Evolutionary conservation across 2,113 vertebrate genomes (phyloP).

Genomic region (Pristiophorus japonicus): DNA sequence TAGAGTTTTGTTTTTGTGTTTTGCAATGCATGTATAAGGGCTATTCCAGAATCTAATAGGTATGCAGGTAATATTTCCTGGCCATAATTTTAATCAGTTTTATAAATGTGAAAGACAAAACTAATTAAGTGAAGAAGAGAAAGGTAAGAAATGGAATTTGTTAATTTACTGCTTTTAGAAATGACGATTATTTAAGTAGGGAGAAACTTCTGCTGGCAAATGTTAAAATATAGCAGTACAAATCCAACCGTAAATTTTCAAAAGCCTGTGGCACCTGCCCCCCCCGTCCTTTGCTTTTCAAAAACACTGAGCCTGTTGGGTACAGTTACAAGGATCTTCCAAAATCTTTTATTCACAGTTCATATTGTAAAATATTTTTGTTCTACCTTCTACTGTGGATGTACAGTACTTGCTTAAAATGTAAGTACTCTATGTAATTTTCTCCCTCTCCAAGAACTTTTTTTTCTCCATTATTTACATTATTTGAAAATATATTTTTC

Average conservation of each 20-base stretch:
- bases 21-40: background rate
- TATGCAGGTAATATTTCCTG: background rate
- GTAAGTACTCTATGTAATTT: background rate
- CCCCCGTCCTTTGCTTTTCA: background rate
- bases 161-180: background rate
- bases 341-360: background rate
- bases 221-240: background rate
- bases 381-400: background rate
- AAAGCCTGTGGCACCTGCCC: background rate
- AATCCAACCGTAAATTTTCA: background rate
- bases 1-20: background rate
- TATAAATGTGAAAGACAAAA: background rate
- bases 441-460: background rate
- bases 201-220: background rate
- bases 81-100: background rate
- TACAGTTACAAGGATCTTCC: background rate
- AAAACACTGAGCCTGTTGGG: background rate
- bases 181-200: background rate
- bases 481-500: background rate
- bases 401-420: background rate
- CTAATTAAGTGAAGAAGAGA: background rate
- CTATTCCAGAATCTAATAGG: slow-evolving; percentile 25
- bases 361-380: background rate
- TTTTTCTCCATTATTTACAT: background rate
- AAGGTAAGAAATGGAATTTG: background rate